Base-by-base conservation (phyloP, 2,888 invertebrate species). In the Phanerotoma sp. region DNA sequence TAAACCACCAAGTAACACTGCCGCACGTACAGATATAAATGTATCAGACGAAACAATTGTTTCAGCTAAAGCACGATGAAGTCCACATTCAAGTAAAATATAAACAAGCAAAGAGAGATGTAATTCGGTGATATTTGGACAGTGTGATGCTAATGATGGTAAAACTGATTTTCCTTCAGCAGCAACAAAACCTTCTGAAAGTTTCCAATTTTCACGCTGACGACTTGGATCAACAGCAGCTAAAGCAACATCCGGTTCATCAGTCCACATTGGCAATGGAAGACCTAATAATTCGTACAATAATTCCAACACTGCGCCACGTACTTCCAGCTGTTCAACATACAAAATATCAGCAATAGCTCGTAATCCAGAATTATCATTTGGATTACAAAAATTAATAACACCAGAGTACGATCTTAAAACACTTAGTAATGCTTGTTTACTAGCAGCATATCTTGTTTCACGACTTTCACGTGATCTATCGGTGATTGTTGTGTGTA, bases 111-210 rank as follows among this genome's bases (percentile, higher is more conserved):
- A 80, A 5, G 96, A 88, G 71, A 91, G 83, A 80, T 96, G 96
- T 75, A 94, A 91, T 77, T 96, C 93, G 58, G 89, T 87, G 62
- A 96, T 86, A 78, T 95, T 96, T 11, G 95, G 91, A 57, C 95
- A 91, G 58, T 84, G 87, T 63, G 87, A 87, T 47, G 92, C 88
- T 58, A 94, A 82, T 74, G 93, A 91, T 59, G 96, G 94, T 75
- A 97, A 79, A 66, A 96, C 86, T 51, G 85, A 84, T 55, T 85
- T 85, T 42, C 94, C 96, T 80, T 97, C 97, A 54, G 91, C 89
- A 11, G 91, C 93, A n/a, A 97, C 90, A 75, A 97, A 97, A 30
- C 95, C 96, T 75, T 96, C 95, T 66, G 87, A 88, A 21, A 97
- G 79, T 65, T 91, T 84, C 95, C 96, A 97, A 1, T 87, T 83